These are phyloP conservation scores for Callipepla californica DNA, from an alignment of 2,113 vertebrate genomes.

Conservation along the genomic window DNA sequence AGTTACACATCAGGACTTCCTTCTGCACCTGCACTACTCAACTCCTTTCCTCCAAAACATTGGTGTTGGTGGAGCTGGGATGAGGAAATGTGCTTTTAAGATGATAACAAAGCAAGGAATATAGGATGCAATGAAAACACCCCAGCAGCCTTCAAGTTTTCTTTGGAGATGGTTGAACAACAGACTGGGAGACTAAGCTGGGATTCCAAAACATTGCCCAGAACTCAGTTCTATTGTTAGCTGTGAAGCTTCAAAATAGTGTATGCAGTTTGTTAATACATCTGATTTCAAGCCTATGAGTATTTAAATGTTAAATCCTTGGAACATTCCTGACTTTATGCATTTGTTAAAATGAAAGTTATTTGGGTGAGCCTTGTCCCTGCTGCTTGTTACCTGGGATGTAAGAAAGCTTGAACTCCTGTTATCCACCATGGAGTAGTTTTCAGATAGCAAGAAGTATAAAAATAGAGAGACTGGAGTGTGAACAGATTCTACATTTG, in stretches of 20 bases:
- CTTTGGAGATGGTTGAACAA: not conserved
- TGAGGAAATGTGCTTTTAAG: not conserved
- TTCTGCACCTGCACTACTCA: not conserved
- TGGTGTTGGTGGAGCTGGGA: accelerated
- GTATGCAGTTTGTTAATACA: not conserved
- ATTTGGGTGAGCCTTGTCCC: not conserved
- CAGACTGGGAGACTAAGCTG: not conserved
- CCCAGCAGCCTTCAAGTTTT: not conserved
- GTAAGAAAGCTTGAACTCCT: not conserved
- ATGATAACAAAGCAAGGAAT: not conserved
- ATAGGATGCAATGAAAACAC: not conserved
- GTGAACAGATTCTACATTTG: not conserved
- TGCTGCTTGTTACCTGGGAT: not conserved
- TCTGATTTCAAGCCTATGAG: not conserved
- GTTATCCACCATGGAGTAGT: not conserved
- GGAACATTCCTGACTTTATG: not conserved
- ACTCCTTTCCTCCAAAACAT: not conserved
- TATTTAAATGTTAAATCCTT: not conserved
- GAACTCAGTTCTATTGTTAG: not conserved
- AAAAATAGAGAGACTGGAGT: not conserved
- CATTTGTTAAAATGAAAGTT: not conserved
- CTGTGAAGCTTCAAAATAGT: not conserved
- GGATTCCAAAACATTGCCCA: not conserved
- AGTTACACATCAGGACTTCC: not conserved
- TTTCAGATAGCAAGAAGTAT: not conserved